Conservation (phyloP, 2,888 invertebrate genomes). For the Xanthorhoe designata region DNA sequence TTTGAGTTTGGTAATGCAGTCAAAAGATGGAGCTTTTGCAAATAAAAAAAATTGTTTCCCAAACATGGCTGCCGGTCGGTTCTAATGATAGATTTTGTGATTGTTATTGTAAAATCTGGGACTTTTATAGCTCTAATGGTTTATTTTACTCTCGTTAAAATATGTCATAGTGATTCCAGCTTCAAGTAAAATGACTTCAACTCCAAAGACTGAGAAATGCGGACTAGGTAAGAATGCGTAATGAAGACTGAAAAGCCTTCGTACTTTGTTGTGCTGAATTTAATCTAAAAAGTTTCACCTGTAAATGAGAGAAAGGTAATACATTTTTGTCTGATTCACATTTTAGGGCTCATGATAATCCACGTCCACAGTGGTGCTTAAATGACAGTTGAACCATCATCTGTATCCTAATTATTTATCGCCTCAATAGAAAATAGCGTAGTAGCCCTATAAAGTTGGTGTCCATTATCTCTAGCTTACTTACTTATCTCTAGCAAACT, state of each 20-base stretch:
- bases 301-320: background rate
- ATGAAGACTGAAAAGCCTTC: conserved; percentile 41
- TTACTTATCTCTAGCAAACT: no score
- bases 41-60: conserved; percentile 38
- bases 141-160: conserved; percentile 60
- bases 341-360: background rate
- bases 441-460: no score
- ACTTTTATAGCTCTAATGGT: conserved; percentile 46
- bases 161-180: conserved; percentile 71
- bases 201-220: conserved; percentile 82
- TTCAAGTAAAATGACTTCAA: conserved; percentile 77
- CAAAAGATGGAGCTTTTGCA: conserved; percentile 13
- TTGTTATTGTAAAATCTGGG: conserved; percentile 57
- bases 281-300: background rate
- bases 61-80: conserved; percentile 84
- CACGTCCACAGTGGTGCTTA: background rate
- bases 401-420: background rate
- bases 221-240: conserved; percentile 76
- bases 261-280: conserved; percentile 2
- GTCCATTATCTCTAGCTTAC: no score
- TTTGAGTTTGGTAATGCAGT: background rate
- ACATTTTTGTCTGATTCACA: background rate
- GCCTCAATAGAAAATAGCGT: background rate
- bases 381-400: background rate
- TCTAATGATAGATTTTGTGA: conserved; percentile 69